Evolutionary conservation across 2,113 vertebrate genomes (phyloP), one percentile per base, ranked within the genome.

Genomic region (Psilopsiagon aymara): DNA sequence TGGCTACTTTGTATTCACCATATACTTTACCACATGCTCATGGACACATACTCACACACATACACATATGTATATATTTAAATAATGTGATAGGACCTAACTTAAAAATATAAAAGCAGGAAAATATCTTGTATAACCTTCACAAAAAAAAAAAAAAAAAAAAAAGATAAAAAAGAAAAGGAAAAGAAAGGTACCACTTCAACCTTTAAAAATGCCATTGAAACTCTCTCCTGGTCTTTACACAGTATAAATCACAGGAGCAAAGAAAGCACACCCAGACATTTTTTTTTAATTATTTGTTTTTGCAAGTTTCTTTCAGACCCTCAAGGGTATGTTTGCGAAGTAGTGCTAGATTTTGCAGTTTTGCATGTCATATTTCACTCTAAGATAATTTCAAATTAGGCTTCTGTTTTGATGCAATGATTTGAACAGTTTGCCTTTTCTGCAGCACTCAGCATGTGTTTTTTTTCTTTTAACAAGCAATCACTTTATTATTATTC

Each of bases 1-100:
- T 51, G 29, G 25, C 47, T 93, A 29, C 88, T 96, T 95, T 87
- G 28, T 69, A 91, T 91, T 95, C 76, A 79, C 7, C 78, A 20
- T 16, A 53, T 91, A 94, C 59, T 88, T 70, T 87, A 70, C 29
- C 39, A 82, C 11, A 20, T 13, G 55, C 46, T 83, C 25, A 57
- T 10, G 46, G 88, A 47, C 25, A 70, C 14, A 79, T 18, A 63
- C 7, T 71, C 1, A 0, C 1, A 6, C 20, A 77, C 60, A 84
- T 64, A 33, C 33, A 57, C 31, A 87, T 9, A 28, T 9, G 9
- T 16, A 78, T 55, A 82, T 7, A 78, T 86, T 93, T 87, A 93
- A 94, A 91, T 68, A 75, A 71, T 17, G 39, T 59, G 95, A 85
- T 33, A 78, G 37, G 33, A 41, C 27, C 18, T 94, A 78, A 88